These are phyloP conservation scores for Bambusicola thoracicus DNA, from an alignment of 2,113 vertebrate genomes.

Conservation along the genomic window DNA sequence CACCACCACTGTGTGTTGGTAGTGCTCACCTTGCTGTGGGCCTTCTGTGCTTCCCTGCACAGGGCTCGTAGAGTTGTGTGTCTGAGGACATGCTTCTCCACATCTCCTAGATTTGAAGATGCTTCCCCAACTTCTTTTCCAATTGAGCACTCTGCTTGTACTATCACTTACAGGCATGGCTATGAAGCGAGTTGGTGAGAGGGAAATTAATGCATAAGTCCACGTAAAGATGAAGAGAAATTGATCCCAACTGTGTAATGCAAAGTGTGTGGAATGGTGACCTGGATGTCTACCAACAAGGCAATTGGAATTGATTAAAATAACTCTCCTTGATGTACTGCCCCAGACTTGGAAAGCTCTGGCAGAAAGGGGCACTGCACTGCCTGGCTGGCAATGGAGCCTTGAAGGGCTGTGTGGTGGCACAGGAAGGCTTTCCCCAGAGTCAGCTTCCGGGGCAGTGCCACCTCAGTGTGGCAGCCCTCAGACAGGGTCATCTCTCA, in stretches of 20 bases:
- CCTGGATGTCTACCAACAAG: not conserved
- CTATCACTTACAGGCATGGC: not conserved
- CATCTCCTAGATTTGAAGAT: not conserved
- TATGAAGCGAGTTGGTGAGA: not conserved
- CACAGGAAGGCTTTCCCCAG: not conserved
- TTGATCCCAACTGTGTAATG: accelerated
- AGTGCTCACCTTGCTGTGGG: not conserved
- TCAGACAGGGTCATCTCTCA: not conserved
- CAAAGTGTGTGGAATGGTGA: not conserved
- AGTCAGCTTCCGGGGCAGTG: not conserved
- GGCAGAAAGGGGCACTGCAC: not conserved
- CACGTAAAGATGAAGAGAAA: not conserved
- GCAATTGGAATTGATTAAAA: not conserved
- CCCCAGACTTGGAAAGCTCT: not conserved
- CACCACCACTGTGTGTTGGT: accelerated
- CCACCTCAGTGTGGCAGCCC: not conserved
- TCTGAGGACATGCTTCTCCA: accelerated
- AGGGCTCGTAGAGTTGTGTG: not conserved
- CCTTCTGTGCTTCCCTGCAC: not conserved
- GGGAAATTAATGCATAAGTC: not conserved
- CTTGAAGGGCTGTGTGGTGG: accelerated
- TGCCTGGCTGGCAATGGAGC: not conserved
- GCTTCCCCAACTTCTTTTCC: not conserved
- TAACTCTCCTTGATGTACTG: not conserved
- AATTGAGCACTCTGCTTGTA: accelerated